phyloP scores from a whole-genome alignment of 2,797 vertebrate species.

The Eurystomus glaucurus region DNA sequence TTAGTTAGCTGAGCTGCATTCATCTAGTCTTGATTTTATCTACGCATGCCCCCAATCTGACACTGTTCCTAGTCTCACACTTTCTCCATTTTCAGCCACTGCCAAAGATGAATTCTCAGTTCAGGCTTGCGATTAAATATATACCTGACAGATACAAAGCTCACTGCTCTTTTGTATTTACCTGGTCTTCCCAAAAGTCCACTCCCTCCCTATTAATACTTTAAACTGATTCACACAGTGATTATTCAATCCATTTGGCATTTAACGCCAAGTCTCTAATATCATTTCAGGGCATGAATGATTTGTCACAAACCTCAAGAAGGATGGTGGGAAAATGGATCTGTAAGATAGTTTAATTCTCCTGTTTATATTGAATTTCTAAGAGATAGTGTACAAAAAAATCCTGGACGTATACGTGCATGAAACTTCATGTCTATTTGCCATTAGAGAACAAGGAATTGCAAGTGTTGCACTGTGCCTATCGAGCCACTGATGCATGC shows the following conservation, averaged over 20 bases:
- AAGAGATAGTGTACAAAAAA: not conserved
- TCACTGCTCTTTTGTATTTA: not conserved
- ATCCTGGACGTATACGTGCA: not conserved
- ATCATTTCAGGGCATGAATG: not conserved
- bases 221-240: not conserved
- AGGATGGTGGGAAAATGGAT: not conserved
- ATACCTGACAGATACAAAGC: not conserved
- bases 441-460: not conserved
- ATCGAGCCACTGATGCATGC: not conserved
- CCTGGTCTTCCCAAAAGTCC: not conserved
- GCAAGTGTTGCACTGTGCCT: not conserved
- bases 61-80: not conserved
- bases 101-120: not conserved
- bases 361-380: not conserved
- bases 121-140: not conserved
- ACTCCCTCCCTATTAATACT: not conserved
- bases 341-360: not conserved
- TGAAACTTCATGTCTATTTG: not conserved
- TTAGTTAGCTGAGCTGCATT: not conserved
- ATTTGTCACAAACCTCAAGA: not conserved
- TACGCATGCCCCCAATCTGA: rapidly evolving
- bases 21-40: not conserved
- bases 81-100: not conserved
- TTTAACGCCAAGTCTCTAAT: not conserved
- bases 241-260: not conserved